Evolutionary conservation across 2,113 vertebrate genomes (phyloP).

Genomic region (Pagrus major): DNA sequence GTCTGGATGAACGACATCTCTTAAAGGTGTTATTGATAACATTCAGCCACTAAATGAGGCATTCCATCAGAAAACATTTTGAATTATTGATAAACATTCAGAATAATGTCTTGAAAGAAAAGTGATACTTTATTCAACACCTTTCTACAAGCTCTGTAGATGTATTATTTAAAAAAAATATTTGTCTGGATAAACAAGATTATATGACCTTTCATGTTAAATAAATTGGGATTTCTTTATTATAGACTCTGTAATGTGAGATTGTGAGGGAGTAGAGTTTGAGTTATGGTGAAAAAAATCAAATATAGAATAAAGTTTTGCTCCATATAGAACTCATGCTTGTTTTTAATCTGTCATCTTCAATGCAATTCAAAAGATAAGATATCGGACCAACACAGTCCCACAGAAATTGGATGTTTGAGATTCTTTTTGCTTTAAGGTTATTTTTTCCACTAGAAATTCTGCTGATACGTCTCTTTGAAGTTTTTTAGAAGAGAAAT

Average conservation of each 20-base stretch:
- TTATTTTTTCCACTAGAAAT: not conserved
- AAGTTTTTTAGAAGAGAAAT: not conserved
- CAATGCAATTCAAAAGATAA: not conserved
- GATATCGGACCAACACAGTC: not conserved
- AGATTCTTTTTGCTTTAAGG: not conserved
- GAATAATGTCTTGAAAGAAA: no score
- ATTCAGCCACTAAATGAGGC: no score
- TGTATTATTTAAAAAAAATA: no score
- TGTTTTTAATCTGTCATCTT: not conserved
- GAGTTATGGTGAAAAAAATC: not conserved
- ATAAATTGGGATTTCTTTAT: no score
- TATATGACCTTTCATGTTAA: no score
- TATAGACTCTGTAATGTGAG: not conserved
- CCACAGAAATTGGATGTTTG: not conserved
- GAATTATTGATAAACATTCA: no score
- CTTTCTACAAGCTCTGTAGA: no score
- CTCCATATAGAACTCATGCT: not conserved
- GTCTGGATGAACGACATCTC: no score
- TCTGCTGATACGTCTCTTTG: not conserved
- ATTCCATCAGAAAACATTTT: no score
- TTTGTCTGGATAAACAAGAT: no score
- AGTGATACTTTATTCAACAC: no score
- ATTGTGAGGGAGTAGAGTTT: not conserved
- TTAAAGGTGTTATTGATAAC: no score
- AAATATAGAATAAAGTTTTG: not conserved